Base-by-base conservation (phyloP, 1,140 invertebrate genomes). In the Rhopalosiphum maidis region DNA sequence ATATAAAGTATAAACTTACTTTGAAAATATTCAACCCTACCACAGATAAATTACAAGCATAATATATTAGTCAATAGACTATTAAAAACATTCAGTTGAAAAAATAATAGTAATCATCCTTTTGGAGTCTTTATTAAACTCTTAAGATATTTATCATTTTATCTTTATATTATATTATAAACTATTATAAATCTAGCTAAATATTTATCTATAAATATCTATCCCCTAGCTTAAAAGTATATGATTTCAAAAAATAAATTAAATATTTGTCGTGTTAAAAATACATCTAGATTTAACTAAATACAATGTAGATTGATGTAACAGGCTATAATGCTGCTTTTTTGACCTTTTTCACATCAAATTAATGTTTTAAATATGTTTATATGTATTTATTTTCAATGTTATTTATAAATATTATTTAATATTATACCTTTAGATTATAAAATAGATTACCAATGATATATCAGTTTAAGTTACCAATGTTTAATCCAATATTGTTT, bases 391-490 rank as follows among this genome's bases (percentile, higher is more conserved):
- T 60, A 77, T 77, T 77, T 77, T 54, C 25, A 88, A 88, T 55
- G 54, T 90, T 92, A 92, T 55, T 92, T 82, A 83, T 82, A 51
- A 30, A 55, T 92, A 92, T 82, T 48, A 90, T 90, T 48, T 92
- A 83, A 25, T 51, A 92, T 83, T 30, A 25, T 92, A 92, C 77
- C 41, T 83, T 91, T 92, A 82, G 43, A 82, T 92, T 77, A 92
- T 83, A 83, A 92, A 92, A 92, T 51, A 92, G 46, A 83, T 92
- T 48, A 92, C 35, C 43, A 48, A 83, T 83, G 23, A 92, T 92
- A 22, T 92, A 83, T 92, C 90, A 92, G 82, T 85, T 51, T 92
- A 92, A 92, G 91, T 93, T 93, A 93, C 91, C 91, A 92, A 92
- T 41, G 22, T 91, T 30, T 92, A 51, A 41, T 83, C 48, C n/a